Base-by-base conservation (phyloP, 2,113 vertebrate genomes). In the Psilopsiagon aurifrons region DNA sequence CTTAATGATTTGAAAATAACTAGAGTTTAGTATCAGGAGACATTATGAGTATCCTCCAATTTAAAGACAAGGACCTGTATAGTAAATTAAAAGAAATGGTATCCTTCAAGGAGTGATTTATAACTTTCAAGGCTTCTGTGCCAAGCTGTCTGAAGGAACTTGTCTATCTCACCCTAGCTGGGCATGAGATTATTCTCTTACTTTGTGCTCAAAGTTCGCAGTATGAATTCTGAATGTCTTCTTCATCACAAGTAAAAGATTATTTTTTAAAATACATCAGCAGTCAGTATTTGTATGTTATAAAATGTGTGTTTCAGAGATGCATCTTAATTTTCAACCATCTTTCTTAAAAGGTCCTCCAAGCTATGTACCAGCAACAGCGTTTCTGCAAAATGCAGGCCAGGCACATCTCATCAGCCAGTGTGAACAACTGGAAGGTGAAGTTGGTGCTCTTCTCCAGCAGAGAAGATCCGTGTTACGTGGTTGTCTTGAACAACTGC, bases 331-430 rank as follows among this genome's bases (percentile, higher is more conserved):
- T 84, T 78, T 75, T 71, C 64, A 63, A 92, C 11, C 9, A 5
- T 77, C 73, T 97, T 84, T 83, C 78, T 81, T 67, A n/a, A 67
- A 97, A 99, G 99, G 99, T 91, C 99, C 99, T n/a, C 99, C 99
- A 6, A 99, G 99, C 97, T 99, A 99, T 1, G 99, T 99, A 11
- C 99, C 99, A 35, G 99, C 99, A 15, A 99, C 99, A 33, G 98
- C 99, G 11, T 99, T 99, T 95, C 97, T 99, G 76, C 99, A 99
- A 90, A 99, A 99, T 5, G 99, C 99, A 6, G 99, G 99, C 62
- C 99, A 99, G 97, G 99, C 99, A 20, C 99, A 99, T 91, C 97
- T 99, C 3, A 99, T 99, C 91, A 99, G 98, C 95, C 99, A 99
- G 93, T 99, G 99, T 17, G 99, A 99, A 39, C 98, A 98, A 20